Evolutionary conservation across 2,113 vertebrate genomes (phyloP).

Genomic region (Podocnemis expansa): DNA sequence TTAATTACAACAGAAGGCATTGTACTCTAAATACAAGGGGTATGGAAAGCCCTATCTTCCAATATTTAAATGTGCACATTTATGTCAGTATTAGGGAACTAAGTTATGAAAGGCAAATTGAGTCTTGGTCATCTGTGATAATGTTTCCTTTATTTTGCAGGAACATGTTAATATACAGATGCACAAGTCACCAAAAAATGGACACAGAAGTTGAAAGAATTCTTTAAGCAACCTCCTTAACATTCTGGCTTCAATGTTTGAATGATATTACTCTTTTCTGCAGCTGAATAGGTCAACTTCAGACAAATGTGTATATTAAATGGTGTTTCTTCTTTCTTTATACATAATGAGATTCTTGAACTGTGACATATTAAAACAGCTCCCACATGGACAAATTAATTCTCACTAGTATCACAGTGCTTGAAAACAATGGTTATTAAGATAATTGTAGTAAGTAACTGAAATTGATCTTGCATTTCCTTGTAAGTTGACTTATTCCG

Average conservation of each 20-base stretch:
- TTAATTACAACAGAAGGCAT: too few species aligned
- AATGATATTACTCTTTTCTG: not conserved
- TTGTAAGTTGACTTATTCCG: not conserved
- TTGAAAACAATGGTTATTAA: not conserved
- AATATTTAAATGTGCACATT: not conserved
- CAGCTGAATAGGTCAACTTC: not conserved
- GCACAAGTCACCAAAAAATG: not conserved
- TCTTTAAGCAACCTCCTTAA: not conserved
- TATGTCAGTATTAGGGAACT: not conserved
- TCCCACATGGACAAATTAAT: not conserved
- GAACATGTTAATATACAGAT: not conserved
- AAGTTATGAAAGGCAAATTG: not conserved
- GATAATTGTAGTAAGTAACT: not conserved
- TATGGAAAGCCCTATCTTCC: not conserved
- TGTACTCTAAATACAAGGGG: too few species aligned
- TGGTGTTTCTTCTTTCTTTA: not conserved
- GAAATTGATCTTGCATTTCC: not conserved
- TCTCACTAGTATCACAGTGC: not conserved
- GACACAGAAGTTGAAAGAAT: too few species aligned
- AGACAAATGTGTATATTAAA: not conserved
- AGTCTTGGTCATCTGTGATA: not conserved
- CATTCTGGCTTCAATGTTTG: not conserved
- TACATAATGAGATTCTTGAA: not conserved
- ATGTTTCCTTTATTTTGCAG: not conserved
- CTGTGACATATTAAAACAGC: not conserved